Percentiles rank a stretch among this genome's conserved stretches.
These are phyloP conservation scores for Diadema setosum DNA, from an alignment of 35 echinoderm and acorn worm genomes.

Conservation along the genomic window DNA sequence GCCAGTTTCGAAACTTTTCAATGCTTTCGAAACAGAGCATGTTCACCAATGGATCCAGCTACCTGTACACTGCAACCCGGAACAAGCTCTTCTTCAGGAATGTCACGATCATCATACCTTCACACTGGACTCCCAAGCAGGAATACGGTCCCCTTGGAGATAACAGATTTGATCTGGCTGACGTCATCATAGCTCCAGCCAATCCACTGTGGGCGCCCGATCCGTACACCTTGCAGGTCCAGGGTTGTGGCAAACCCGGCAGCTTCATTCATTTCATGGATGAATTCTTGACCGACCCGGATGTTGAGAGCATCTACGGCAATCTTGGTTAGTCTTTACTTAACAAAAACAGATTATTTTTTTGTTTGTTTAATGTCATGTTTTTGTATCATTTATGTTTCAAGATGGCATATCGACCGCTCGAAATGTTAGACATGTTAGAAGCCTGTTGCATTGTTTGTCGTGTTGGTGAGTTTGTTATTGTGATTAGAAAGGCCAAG, in stretches of 20 bases:
- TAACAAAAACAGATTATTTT: no score
- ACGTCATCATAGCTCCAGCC: conserved; percentile 60
- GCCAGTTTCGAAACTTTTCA: no score
- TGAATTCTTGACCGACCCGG: conserved; percentile 35
- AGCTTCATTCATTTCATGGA: conserved; percentile 70
- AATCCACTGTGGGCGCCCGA: conserved; percentile 62
- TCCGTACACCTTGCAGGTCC: conserved; percentile 70
- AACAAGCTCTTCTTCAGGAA: conserved; percentile 58
- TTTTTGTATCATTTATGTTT: no score
- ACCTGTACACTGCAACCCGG: conserved; percentile 71
- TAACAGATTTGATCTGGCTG: conserved; percentile 68
- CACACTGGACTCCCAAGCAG: conserved; percentile 41
- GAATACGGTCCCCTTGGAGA: conserved; percentile 24
- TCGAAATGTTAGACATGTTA: no score
- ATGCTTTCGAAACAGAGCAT: conserved; percentile 27
- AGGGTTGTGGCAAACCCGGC: conserved; percentile 68
- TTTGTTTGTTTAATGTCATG: no score
- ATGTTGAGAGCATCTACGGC: conserved; percentile 45
- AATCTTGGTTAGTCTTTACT: no score
- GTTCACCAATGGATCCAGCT: conserved; percentile 54
- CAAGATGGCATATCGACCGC: no score
- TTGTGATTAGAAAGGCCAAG: no score
- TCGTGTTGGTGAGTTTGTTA: no score
- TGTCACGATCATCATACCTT: conserved; percentile 75
- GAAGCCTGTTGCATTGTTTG: no score